phyloP scores from a whole-genome alignment of 2,888 invertebrate species.

The Caenorhabditis angaria region DNA sequence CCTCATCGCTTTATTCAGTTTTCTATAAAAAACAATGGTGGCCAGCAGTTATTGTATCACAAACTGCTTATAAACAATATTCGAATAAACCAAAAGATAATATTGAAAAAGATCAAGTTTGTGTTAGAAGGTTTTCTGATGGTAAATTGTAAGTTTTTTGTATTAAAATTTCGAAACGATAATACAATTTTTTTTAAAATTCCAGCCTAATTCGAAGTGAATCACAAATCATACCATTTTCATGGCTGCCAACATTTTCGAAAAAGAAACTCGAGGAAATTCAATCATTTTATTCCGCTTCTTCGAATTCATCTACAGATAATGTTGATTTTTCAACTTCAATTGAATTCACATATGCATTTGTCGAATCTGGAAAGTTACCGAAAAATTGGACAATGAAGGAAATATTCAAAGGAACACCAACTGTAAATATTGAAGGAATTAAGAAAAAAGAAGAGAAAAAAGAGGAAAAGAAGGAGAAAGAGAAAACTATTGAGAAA shows the following conservation, averaged over 20 bases:
- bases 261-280: constrained; percentile 11
- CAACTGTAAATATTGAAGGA: constrained; percentile 5
- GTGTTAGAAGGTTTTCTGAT: constrained; percentile 41
- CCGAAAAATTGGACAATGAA: constrained; percentile 13
- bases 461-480: constrained; percentile 8
- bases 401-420: background rate
- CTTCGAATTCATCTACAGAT: background rate
- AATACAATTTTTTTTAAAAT: background rate
- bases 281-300: background rate
- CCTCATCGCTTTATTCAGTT: background rate
- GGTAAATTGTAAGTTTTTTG: constrained; percentile 45
- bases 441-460: constrained; percentile 8
- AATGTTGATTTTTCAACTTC: background rate
- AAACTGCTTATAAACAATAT: constrained; percentile 11
- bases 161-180: background rate
- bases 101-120: constrained; percentile 23
- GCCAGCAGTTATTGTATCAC: constrained; percentile 24
- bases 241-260: constrained; percentile 5
- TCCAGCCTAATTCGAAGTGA: background rate
- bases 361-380: constrained; percentile 6
- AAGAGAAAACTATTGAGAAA: constrained; percentile 12
- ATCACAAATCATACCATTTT: background rate
- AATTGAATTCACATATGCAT: background rate
- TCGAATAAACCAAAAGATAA: constrained; percentile 2
- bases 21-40: constrained; percentile 21